Base-by-base conservation (phyloP, 2,113 vertebrate species). In the Amazona guildingii region DNA sequence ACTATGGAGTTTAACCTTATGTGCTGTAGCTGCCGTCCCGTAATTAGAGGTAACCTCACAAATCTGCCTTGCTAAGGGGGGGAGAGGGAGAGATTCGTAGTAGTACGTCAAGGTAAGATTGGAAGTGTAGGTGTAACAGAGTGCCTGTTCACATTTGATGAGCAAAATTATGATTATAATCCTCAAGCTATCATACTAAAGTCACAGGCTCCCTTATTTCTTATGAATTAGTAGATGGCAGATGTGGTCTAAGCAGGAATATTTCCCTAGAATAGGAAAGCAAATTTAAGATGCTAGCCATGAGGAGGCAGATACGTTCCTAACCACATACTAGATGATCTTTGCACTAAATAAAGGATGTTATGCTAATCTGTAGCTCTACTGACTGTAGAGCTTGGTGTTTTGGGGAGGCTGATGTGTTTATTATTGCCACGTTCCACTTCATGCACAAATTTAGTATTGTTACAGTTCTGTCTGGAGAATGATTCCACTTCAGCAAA, bases 11-110 rank as follows among this genome's bases (percentile, higher is more conserved):
- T 97, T 99, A 99, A 98, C 93, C 87, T 97, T 84, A 91, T 96
- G 95, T 95, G 92, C 97, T 97, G 76, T 97, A 97, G 97, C 98
- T 98, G 98, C 96, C 98, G 97, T 98, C 98, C 97, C 97, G 98
- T 96, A 97, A 98, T 96, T 98, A 98, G 97, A 97, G 98, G 98
- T 98, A 98, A 98, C 97, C 96, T 84, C 11, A 41, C 2, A 2
- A 84, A 70, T 57, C 28, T 77, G 76, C 46, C 35, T 82, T 90
- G 46, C n/a, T 77, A 14, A 15, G 51, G 51, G 51, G 24, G 46
- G 23, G 48, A 11, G 51, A 15, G 27, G 15, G 9, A 17, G 51
- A 52, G 51, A 52, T 29, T 52, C 51, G 29, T 52, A 28, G 27
- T 52, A 55, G 12, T 15, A 10, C 81, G 51, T 76, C 48, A 81